A percentile compares a stretch with the other conserved stretches of the same genome.
Evolutionary conservation across 2,113 vertebrate species (phyloP).

Genomic region (Colinus virginianus): DNA sequence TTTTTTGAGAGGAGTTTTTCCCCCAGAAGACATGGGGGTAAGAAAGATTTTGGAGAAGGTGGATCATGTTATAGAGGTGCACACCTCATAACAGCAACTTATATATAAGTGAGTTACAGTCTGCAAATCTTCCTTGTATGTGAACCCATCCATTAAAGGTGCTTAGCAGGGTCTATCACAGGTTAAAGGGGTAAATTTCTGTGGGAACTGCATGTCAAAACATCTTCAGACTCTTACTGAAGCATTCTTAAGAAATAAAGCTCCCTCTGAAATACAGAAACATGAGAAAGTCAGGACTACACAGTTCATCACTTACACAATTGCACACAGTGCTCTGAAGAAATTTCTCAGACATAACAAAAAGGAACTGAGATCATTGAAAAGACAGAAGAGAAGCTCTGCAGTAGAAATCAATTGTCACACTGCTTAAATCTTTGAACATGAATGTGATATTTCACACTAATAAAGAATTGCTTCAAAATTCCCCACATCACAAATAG

Average conservation of each 20-base stretch:
- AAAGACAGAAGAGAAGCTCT: not conserved
- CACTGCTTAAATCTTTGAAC: not conserved
- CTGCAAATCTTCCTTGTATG: not conserved
- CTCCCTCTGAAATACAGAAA: not conserved
- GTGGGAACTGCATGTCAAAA: not conserved
- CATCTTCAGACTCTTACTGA: not conserved
- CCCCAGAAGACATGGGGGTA: not conserved
- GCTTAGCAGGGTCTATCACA: not conserved
- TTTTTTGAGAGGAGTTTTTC: accelerated
- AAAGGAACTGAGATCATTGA: not conserved
- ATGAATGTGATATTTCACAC: not conserved
- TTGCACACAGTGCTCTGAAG: not conserved
- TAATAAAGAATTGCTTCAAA: not conserved
- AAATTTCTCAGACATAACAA: not conserved
- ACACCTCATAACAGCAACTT: not conserved
- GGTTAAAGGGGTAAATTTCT: not conserved
- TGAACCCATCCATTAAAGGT: not conserved
- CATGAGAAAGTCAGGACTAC: not conserved
- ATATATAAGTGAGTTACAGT: not conserved
- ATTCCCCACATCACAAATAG: not conserved
- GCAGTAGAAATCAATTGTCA: constrained; percentile 18
- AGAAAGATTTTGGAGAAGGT: not conserved
- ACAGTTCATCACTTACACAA: not conserved
- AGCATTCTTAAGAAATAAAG: not conserved
- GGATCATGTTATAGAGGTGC: not conserved